These are phyloP conservation scores for Callimorpha dominula DNA, from an alignment of 2,888 invertebrate genomes.

Conservation along the genomic window DNA sequence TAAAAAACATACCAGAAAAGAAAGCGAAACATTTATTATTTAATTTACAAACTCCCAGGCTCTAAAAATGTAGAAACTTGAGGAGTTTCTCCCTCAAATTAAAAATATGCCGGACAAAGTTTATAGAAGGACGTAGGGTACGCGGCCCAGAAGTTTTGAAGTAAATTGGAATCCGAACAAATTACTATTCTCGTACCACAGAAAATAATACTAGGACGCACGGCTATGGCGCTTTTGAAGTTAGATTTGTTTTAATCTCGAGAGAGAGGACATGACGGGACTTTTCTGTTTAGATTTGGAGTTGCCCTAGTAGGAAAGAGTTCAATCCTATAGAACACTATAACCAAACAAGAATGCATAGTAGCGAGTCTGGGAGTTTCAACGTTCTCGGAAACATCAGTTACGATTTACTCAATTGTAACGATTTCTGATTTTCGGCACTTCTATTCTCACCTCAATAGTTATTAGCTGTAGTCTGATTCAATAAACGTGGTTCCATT, in stretches of 20 bases:
- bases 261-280: not conserved
- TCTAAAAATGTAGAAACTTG: slow-evolving; percentile 54
- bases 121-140: slow-evolving; percentile 41
- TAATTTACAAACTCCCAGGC: slow-evolving; percentile 54
- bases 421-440: not conserved
- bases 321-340: not conserved
- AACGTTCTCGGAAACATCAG: not conserved
- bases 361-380: not conserved
- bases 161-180: slow-evolving; percentile 51
- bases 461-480: not conserved
- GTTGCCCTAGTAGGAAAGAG: not conserved
- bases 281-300: not conserved
- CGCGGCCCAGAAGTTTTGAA: slow-evolving; percentile 35
- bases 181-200: slow-evolving; percentile 42
- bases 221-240: not conserved
- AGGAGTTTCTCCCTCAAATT: slow-evolving; percentile 51
- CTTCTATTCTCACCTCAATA: not conserved
- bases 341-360: not conserved
- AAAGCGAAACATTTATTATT: slow-evolving; percentile 62
- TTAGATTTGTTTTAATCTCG: not conserved
- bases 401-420: not conserved
- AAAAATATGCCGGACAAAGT: slow-evolving; percentile 53
- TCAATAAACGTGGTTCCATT: not conserved
- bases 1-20: slow-evolving; percentile 10
- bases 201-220: slow-evolving; percentile 22